Percentiles rank a stretch among this genome's conserved stretches.
Evolutionary conservation across 2,888 invertebrate species (phyloP).

Genomic region (Cepaea hortensis): DNA sequence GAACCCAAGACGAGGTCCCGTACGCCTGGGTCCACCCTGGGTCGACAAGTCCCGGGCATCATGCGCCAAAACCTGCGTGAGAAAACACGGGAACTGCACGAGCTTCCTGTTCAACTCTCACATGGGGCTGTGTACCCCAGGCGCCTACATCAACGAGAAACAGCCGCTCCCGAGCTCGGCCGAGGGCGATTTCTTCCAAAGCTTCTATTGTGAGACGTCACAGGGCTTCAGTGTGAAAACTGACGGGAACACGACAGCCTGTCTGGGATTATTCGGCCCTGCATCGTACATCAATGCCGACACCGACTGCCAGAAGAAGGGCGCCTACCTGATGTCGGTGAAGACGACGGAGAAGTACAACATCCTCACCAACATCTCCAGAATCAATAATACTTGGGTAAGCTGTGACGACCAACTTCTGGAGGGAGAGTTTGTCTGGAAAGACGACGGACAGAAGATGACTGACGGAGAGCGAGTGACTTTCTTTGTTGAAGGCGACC

Average conservation of each 20-base stretch:
- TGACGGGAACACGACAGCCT: background rate
- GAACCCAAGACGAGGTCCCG: background rate
- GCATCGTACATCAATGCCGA: background rate
- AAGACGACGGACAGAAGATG: background rate
- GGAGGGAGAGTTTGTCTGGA: slow-evolving; percentile 2
- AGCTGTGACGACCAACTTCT: background rate
- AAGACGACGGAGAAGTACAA: background rate
- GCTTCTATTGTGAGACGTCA: background rate
- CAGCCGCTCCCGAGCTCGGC: background rate
- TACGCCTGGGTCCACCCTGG: background rate
- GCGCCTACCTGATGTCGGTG: background rate
- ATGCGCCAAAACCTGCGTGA: background rate
- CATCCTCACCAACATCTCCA: background rate
- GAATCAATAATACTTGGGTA: background rate
- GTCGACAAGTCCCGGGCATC: background rate
- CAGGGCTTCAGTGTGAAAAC: background rate
- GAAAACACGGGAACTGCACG: background rate
- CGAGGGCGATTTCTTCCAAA: background rate
- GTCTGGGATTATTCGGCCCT: background rate
- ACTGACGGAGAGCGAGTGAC: too few species aligned
- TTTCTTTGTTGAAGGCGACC: background rate
- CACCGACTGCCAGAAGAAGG: background rate
- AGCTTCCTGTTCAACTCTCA: background rate
- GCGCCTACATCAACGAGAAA: background rate
- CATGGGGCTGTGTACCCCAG: slow-evolving; percentile 6